Percentiles rank a stretch among this genome's conserved stretches.
Evolutionary conservation across 2,797 vertebrate species (phyloP).

Genomic region (Rhinatrema bivittatum): DNA sequence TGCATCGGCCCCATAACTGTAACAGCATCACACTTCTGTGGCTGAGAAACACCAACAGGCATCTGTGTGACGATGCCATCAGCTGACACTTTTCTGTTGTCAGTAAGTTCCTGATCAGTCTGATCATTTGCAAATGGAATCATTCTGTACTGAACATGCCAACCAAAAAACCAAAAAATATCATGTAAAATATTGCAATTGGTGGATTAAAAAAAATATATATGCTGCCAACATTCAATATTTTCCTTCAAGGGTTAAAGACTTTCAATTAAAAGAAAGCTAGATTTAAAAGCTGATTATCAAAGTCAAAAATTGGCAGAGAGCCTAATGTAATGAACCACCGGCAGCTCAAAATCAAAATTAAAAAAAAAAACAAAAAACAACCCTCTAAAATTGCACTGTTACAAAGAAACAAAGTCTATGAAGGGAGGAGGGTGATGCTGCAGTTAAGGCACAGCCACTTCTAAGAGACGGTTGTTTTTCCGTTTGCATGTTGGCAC

Average conservation of each 20-base stretch:
- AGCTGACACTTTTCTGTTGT: too few species aligned
- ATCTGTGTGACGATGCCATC: too few species aligned
- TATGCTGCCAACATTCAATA: constrained; percentile 25
- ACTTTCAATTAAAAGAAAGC: constrained; percentile 29
- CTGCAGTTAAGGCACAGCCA: constrained; percentile 74
- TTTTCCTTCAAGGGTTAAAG: constrained; percentile 36
- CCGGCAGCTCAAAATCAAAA: constrained; percentile 37
- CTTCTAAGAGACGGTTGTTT: constrained; percentile 95
- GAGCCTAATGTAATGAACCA: constrained; percentile 38
- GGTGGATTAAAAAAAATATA: too few species aligned
- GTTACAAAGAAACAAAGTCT: constrained; percentile 51
- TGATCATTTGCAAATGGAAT: too few species aligned
- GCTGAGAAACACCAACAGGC: too few species aligned
- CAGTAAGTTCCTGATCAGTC: too few species aligned
- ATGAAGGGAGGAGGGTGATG: constrained; percentile 26
- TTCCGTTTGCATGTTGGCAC: constrained; percentile 88
- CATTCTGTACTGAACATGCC: constrained; percentile 32
- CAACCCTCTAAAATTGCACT: constrained; percentile 64
- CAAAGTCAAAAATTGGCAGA: constrained; percentile 44
- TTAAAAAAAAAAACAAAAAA: constrained; percentile 34
- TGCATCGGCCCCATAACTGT: too few species aligned
- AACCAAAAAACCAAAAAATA: constrained; percentile 32
- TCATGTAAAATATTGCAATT: constrained; percentile 24
- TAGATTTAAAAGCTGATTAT: constrained; percentile 24
- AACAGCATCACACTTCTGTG: too few species aligned